Percentiles rank a stretch among this genome's conserved stretches.
Evolutionary conservation across 2,797 vertebrate species (phyloP).

Genomic region (Nothura maculosa): DNA sequence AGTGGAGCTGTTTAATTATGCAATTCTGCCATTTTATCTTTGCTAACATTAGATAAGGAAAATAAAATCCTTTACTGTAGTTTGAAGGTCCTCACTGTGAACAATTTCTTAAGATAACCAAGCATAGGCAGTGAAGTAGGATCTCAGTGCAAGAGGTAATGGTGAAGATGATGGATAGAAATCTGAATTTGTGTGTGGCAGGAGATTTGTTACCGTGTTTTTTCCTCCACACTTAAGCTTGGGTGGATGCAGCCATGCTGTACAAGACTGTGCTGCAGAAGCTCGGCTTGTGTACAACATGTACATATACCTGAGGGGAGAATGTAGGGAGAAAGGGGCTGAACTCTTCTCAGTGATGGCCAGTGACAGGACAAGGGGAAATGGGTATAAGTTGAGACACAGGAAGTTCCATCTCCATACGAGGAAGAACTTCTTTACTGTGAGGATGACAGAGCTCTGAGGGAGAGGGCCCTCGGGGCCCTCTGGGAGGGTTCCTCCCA

Average conservation of each 20-base stretch:
- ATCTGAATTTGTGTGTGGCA: neutral
- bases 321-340: too few relatives aligned
- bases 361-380: too few relatives aligned
- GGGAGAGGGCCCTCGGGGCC: too few relatives aligned
- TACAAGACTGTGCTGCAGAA: neutral
- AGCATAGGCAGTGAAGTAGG: neutral
- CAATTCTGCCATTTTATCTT: slow-evolving; percentile 9
- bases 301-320: too few relatives aligned
- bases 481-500: too few relatives aligned
- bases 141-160: neutral
- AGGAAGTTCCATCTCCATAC: too few relatives aligned
- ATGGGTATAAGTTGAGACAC: too few relatives aligned
- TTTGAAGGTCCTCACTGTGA: neutral
- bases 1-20: neutral
- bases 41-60: neutral
- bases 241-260: neutral
- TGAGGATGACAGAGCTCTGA: too few relatives aligned
- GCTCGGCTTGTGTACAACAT: fast-evolving
- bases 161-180: neutral
- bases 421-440: too few relatives aligned
- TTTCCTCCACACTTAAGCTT: neutral
- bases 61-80: neutral
- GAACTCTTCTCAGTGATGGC: too few relatives aligned
- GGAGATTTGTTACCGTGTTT: neutral
- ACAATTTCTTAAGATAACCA: neutral